These are phyloP conservation scores for Muscicapa adusta DNA, from an alignment of 2,113 vertebrate genomes.

Conservation along the genomic window DNA sequence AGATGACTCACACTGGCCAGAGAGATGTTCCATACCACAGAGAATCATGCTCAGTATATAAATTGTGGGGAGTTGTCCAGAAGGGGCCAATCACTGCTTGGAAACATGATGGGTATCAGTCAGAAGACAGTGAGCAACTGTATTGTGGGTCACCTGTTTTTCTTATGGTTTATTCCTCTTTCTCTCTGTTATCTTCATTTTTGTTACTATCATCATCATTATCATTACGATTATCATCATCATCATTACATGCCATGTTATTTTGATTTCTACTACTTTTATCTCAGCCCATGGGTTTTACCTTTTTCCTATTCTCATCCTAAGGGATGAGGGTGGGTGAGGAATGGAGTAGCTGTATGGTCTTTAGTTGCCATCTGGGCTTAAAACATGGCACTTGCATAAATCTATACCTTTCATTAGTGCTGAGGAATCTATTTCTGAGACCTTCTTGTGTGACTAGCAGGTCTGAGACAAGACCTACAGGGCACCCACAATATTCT, in stretches of 20 bases:
- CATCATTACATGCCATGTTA: no score
- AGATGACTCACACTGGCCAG: not conserved
- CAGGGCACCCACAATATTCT: not conserved
- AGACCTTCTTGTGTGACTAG: not conserved
- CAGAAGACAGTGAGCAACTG: not conserved
- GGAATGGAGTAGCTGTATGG: not conserved
- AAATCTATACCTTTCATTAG: not conserved
- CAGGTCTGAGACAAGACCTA: not conserved
- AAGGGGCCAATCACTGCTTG: not conserved
- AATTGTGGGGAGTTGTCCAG: not conserved
- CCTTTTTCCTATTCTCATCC: not conserved
- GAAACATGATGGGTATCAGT: not conserved
- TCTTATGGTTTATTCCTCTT: not conserved
- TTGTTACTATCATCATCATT: not conserved
- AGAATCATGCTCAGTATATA: not conserved
- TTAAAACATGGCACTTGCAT: not conserved
- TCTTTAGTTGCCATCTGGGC: not conserved
- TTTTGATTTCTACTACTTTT: not conserved
- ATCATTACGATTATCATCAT: no score
- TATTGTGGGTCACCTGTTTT: not conserved
- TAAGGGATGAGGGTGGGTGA: fast-evolving
- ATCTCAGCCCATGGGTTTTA: not conserved
- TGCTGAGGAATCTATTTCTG: not conserved
- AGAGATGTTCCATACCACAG: not conserved
- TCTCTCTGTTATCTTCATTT: not conserved